Conservation (phyloP, 2,888 invertebrate species). For the Phorcus lineatus region DNA sequence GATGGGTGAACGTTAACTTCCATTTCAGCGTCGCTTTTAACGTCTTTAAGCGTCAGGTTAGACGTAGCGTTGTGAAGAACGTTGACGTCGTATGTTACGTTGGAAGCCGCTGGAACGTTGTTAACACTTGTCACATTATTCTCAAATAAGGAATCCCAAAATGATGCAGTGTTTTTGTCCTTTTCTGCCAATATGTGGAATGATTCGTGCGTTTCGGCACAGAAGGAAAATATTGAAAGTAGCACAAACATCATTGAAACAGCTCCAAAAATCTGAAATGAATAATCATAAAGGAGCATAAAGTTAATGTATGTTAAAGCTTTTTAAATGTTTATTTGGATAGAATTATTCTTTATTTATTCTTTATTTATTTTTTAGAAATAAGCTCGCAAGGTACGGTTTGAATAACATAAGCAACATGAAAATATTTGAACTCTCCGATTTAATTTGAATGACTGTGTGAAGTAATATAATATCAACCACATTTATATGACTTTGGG, state of each 20-base stretch:
- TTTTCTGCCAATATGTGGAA: conserved; percentile 22
- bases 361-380: too few species aligned
- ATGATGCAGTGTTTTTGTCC: too few species aligned
- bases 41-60: neutral
- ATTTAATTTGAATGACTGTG: too few species aligned
- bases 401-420: too few species aligned
- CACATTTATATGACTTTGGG: too few species aligned
- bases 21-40: neutral
- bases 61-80: neutral
- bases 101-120: neutral
- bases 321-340: neutral
- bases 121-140: neutral
- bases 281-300: neutral
- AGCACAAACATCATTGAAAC: conserved; percentile 41
- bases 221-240: conserved; percentile 47
- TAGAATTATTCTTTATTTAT: too few species aligned
- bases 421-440: too few species aligned
- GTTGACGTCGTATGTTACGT: neutral
- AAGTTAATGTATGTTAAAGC: too few species aligned
- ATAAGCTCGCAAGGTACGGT: too few species aligned
- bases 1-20: conserved; percentile 32
- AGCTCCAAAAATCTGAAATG: conserved; percentile 47
- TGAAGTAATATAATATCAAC: too few species aligned
- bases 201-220: conserved; percentile 41
- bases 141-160: neutral